Percentiles rank a stretch among this genome's conserved stretches.
phyloP scores from a whole-genome alignment of 2,797 vertebrate species.

The Cyclura pinguis region DNA sequence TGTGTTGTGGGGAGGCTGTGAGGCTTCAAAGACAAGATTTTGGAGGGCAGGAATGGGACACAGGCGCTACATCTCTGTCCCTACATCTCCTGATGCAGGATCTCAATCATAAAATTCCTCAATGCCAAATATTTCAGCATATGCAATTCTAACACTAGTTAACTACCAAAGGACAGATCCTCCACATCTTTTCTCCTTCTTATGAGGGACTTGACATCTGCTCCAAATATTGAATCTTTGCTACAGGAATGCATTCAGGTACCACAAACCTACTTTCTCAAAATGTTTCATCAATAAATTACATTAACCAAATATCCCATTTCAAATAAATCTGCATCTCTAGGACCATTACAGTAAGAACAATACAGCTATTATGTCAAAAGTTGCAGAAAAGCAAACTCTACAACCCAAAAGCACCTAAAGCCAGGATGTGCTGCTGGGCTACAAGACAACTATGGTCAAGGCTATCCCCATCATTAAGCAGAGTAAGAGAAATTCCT shows the following conservation, averaged over 20 bases:
- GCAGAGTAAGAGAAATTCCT: too few species aligned
- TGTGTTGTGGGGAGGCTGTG: too few species aligned
- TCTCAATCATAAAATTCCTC: too few species aligned
- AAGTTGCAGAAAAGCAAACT: not conserved
- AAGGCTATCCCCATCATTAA: too few species aligned
- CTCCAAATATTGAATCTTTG: not conserved
- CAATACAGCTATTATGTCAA: not conserved
- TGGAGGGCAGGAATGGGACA: too few species aligned
- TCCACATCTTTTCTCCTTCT: not conserved
- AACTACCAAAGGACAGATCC: not conserved
- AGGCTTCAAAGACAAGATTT: too few species aligned
- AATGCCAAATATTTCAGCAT: not conserved
- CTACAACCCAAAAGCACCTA: not conserved
- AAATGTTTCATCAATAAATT: not conserved
- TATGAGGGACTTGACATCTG: not conserved
- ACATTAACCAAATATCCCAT: not conserved
- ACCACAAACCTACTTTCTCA: not conserved
- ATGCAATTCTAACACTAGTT: not conserved
- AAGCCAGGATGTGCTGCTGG: not conserved
- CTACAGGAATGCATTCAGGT: not conserved
- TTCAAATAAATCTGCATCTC: constrained; percentile 2
- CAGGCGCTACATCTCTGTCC: too few species aligned
- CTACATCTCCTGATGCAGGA: too few species aligned
- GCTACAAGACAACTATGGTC: not conserved
- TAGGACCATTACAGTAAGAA: not conserved